phyloP scores from a whole-genome alignment of 2,797 vertebrate genomes.

The Channa striata region DNA sequence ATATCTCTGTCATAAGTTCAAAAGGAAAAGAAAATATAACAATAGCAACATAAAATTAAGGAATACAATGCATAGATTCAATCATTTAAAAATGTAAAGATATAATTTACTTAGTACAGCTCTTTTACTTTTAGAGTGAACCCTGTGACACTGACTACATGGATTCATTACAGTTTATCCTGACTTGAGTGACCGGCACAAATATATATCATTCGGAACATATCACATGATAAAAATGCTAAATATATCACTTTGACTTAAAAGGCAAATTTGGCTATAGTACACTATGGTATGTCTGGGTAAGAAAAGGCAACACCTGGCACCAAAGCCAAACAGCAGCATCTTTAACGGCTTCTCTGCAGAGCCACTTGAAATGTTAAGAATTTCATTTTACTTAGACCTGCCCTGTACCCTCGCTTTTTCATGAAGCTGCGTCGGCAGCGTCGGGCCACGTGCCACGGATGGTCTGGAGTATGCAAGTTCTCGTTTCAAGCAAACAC shows the following conservation, averaged over 20 bases:
- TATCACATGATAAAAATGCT: conserved; percentile 75
- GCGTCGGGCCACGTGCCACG: conserved; percentile 25
- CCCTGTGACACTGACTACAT: conserved; percentile 75
- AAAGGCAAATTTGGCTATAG: conserved; percentile 81
- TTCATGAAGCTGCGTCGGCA: conserved; percentile 16
- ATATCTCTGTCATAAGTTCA: conserved; percentile 90
- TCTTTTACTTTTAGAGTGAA: conserved; percentile 77
- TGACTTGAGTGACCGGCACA: conserved; percentile 84
- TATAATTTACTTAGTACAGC: conserved; percentile 87
- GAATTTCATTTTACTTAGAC: conserved; percentile 35
- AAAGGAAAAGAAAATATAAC: conserved; percentile 82
- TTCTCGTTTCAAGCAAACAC: conserved; percentile 28
- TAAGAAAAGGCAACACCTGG: conserved; percentile 77
- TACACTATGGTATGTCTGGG: conserved; percentile 76
- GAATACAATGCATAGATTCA: conserved; percentile 94
- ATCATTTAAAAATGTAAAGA: conserved; percentile 91
- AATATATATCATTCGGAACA: conserved; percentile 73
- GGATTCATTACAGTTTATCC: conserved; percentile 78
- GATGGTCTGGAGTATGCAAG: conserved; percentile 10
- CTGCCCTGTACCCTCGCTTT: conserved; percentile 17
- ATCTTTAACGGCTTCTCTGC: conserved; percentile 59
- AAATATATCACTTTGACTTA: conserved; percentile 74
- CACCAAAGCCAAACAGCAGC: conserved; percentile 74
- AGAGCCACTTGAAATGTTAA: conserved; percentile 65
- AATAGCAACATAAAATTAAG: conserved; percentile 89